Conservation (phyloP, 1,140 invertebrate species). For the Pseudomyrmex sp. region DNA sequence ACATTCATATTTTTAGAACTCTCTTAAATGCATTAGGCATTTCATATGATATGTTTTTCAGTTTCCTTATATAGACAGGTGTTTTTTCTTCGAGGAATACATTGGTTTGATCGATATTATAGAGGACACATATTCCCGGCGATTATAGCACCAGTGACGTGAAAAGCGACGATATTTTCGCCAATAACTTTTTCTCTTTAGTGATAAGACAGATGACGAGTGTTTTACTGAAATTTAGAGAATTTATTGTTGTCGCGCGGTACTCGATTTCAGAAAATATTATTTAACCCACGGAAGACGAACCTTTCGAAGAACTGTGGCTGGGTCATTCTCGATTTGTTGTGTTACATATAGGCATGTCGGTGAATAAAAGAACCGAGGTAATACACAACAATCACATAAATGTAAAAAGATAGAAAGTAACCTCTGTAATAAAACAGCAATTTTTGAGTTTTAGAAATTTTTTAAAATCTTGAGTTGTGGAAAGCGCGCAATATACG, state of each 20-base stretch:
- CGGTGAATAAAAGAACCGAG: too few species aligned
- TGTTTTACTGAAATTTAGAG: slow-evolving; percentile 52
- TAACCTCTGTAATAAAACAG: too few species aligned
- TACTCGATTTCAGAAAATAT: slow-evolving; percentile 3
- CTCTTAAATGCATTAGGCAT: slow-evolving; percentile 77
- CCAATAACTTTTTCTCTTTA: slow-evolving; percentile 41
- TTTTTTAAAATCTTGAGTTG: too few species aligned
- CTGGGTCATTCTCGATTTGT: too few species aligned
- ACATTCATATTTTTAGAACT: slow-evolving; percentile 73
- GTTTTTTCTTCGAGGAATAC: not conserved
- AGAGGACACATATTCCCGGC: slow-evolving; percentile 43
- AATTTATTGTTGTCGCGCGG: not conserved
- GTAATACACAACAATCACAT: too few species aligned
- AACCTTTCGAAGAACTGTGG: too few species aligned
- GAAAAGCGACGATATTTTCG: slow-evolving; percentile 56
- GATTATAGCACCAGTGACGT: slow-evolving; percentile 63
- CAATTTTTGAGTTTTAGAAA: too few species aligned
- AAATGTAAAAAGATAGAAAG: too few species aligned
- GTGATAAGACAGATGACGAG: slow-evolving; percentile 29
- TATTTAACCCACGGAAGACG: not conserved
- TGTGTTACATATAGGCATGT: too few species aligned
- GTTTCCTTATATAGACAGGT: slow-evolving; percentile 67
- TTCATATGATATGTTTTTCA: slow-evolving; percentile 73
- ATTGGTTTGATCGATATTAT: slow-evolving; percentile 49
- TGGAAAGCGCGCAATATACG: too few species aligned